A percentile compares a stretch with the other conserved stretches of the same genome.
Conservation (phyloP, 2,797 vertebrate genomes). For the Staurois parvus region DNA sequence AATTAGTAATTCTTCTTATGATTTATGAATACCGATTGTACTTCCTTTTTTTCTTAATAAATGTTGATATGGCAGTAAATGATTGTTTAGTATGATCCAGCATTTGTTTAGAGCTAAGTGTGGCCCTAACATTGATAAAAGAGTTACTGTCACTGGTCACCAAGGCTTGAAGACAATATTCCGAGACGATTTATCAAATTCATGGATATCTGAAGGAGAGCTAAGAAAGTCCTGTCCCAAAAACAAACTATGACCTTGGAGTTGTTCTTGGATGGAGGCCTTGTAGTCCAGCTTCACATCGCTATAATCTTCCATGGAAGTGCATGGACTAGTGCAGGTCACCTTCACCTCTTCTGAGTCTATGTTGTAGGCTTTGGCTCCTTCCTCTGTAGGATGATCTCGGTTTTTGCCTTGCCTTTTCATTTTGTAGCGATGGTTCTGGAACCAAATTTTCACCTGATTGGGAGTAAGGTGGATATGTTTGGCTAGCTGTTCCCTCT, state of each 20-base stretch:
- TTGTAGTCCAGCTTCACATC: constrained; percentile 58
- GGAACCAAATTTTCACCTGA: constrained; percentile 99
- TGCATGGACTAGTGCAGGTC: constrained; percentile 6
- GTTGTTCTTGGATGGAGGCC: constrained; percentile 28
- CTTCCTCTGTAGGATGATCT: constrained; percentile 68
- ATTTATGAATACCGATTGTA: not conserved
- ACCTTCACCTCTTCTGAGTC: constrained; percentile 42
- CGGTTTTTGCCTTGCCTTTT: constrained; percentile 88
- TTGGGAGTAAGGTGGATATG: constrained; percentile 88
- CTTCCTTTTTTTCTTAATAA: not conserved
- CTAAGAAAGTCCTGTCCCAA: constrained; percentile 55
- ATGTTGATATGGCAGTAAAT: not conserved
- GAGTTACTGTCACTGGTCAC: constrained; percentile 11
- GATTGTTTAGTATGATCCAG: not conserved
- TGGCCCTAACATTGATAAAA: not conserved
- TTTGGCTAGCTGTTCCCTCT: constrained; percentile 87
- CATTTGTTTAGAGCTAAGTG: not conserved
- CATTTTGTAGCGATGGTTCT: constrained; percentile 97
- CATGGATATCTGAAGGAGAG: constrained; percentile 42
- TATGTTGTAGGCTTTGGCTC: constrained; percentile 35
- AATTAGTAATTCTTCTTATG: not conserved
- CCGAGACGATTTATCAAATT: constrained; percentile 41
- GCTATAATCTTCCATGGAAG: constrained; percentile 47
- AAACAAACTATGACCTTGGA: constrained; percentile 21
- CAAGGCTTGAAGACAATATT: constrained; percentile 53